phyloP scores from a whole-genome alignment of 2,797 vertebrate genomes.

The Tamandua tetradactyla region DNA sequence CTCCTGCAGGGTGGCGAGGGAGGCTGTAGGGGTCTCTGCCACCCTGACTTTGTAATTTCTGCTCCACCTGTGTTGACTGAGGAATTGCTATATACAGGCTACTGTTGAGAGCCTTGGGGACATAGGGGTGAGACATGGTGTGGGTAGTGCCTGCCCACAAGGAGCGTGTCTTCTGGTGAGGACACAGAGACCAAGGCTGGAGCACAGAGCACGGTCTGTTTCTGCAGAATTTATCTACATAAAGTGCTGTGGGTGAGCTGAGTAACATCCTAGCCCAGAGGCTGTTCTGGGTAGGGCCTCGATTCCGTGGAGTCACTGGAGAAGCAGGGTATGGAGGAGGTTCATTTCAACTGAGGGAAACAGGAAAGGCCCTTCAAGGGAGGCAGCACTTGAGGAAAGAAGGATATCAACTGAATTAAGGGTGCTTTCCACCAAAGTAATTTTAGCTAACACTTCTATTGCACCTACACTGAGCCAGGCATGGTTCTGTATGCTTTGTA shows the following conservation, averaged over 20 bases:
- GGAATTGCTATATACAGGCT: neutral
- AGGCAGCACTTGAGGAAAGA: neutral
- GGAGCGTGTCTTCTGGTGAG: neutral
- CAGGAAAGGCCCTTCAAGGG: neutral
- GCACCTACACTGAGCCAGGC: neutral
- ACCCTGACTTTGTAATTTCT: neutral
- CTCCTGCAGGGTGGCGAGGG: neutral
- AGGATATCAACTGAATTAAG: neutral
- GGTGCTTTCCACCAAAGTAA: neutral
- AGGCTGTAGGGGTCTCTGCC: neutral
- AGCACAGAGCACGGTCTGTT: neutral
- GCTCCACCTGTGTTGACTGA: neutral
- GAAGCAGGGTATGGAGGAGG: neutral
- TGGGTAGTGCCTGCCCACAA: neutral
- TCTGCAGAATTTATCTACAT: neutral
- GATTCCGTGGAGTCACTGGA: neutral
- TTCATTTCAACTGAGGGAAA: neutral
- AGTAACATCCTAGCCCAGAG: neutral
- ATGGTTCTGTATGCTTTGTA: neutral
- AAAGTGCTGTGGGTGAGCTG: neutral
- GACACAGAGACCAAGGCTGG: neutral
- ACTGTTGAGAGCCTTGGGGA: neutral
- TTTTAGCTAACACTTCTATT: neutral
- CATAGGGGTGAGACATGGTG: neutral
- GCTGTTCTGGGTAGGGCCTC: neutral